A percentile compares a stretch with the other conserved stretches of the same genome.
phyloP scores from a whole-genome alignment of 2,113 vertebrate species.

The Synodontis membranacea region DNA sequence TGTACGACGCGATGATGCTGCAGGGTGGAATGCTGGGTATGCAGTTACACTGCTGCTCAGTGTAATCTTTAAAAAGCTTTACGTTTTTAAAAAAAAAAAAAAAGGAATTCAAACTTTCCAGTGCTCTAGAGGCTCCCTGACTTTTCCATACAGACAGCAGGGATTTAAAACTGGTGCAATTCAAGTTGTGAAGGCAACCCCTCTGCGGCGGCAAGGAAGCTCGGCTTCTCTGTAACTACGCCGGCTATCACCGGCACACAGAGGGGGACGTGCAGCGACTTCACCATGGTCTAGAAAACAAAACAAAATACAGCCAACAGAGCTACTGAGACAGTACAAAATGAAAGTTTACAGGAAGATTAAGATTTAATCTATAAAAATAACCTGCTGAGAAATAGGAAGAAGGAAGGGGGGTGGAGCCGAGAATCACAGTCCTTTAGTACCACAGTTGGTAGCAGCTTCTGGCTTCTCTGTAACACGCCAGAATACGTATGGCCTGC shows the following conservation, averaged over 20 bases:
- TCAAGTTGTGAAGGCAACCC: constrained; percentile 48
- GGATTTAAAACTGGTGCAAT: constrained; percentile 53
- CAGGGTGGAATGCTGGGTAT: constrained; percentile 53
- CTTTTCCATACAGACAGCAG: constrained; percentile 43
- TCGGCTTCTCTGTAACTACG: constrained; percentile 84
- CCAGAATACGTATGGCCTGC: constrained; percentile 74
- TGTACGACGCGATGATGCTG: constrained; percentile 73
- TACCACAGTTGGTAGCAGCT: constrained; percentile 65
- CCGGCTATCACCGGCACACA: constrained; percentile 66
- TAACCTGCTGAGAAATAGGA: not conserved
- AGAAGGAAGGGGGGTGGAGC: not conserved
- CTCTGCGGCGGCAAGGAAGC: constrained; percentile 56
- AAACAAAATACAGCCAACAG: no score
- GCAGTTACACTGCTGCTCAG: constrained; percentile 6
- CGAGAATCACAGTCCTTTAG: not conserved
- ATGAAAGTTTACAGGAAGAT: no score
- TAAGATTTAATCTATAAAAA: constrained; percentile 51
- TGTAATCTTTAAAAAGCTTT: constrained; percentile 35
- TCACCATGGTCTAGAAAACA: constrained; percentile 61
- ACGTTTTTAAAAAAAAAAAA: constrained; percentile 41
- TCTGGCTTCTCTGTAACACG: constrained; percentile 81
- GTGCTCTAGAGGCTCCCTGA: not conserved
- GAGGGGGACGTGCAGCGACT: constrained; percentile 58
- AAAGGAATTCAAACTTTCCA: not conserved
- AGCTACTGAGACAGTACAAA: constrained; percentile 67